These are phyloP conservation scores for Epistrophe grossulariae DNA, from an alignment of 2,888 invertebrate species.

Conservation along the genomic window DNA sequence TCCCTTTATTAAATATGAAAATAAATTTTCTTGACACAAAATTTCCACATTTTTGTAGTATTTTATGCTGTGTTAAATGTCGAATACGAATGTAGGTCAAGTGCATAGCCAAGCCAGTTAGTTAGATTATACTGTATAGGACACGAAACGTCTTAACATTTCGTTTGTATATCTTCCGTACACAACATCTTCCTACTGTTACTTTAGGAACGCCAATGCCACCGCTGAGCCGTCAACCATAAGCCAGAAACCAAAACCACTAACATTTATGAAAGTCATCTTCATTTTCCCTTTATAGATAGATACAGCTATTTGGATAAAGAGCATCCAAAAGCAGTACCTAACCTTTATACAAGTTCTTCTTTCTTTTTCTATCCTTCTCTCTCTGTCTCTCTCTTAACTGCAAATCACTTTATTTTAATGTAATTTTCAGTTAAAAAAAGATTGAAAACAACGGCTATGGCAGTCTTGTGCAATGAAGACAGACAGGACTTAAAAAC, in stretches of 20 bases:
- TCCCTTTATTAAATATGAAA: no score
- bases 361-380: not conserved
- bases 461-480: not conserved
- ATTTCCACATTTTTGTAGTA: no score
- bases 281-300: not conserved
- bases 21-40: no score
- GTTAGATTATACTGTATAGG: not conserved
- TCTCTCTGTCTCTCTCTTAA: not conserved
- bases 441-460: conserved; percentile 6
- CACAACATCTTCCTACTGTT: not conserved
- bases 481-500: conserved; percentile 30
- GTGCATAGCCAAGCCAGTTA: not conserved
- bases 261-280: not conserved
- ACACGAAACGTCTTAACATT: not conserved
- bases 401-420: conserved; percentile 47
- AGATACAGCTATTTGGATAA: not conserved
- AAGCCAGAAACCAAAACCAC: not conserved
- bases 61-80: no score
- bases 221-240: not conserved
- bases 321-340: not conserved
- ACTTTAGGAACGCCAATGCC: not conserved
- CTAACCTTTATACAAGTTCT: not conserved
- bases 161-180: not conserved
- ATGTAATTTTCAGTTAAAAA: conserved; percentile 28
- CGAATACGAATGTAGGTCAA: no score